These are phyloP conservation scores for Cheilosia scutellata DNA, from an alignment of 2,888 invertebrate genomes.

Conservation along the genomic window DNA sequence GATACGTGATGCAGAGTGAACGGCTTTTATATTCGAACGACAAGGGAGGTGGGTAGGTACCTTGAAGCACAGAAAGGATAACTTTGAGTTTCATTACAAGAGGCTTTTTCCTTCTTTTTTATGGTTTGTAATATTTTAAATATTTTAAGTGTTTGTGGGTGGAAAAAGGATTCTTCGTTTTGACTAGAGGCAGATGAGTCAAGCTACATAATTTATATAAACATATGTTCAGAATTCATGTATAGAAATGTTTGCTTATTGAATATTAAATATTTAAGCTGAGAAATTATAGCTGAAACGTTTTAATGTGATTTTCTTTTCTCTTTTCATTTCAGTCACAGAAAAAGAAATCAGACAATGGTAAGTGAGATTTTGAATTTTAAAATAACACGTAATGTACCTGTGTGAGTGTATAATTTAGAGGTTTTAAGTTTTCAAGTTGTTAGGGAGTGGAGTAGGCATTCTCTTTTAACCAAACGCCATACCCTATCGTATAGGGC, in stretches of 20 bases:
- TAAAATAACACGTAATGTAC: background rate
- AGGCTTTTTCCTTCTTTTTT: background rate
- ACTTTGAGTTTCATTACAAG: constrained; percentile 36
- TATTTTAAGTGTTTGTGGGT: constrained; percentile 17
- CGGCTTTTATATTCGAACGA: constrained; percentile 20
- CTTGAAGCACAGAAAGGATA: background rate
- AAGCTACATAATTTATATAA: background rate
- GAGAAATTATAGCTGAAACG: background rate
- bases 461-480: no score
- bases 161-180: background rate
- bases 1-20: constrained; percentile 37
- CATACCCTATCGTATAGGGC: no score
- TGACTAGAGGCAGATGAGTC: background rate
- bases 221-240: background rate
- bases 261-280: constrained; percentile 29
- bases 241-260: background rate
- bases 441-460: no score
- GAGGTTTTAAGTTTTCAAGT: no score
- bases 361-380: constrained; percentile 85
- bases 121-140: constrained; percentile 5
- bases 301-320: constrained; percentile 49
- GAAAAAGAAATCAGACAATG: constrained; percentile 95
- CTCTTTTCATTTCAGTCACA: constrained; percentile 90
- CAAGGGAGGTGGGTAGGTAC: background rate
- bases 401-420: no score